Percentiles rank a stretch among this genome's conserved stretches.
These are phyloP conservation scores for Yoshiicerus persimilis DNA, from an alignment of 1,140 invertebrate genomes.

Conservation along the genomic window DNA sequence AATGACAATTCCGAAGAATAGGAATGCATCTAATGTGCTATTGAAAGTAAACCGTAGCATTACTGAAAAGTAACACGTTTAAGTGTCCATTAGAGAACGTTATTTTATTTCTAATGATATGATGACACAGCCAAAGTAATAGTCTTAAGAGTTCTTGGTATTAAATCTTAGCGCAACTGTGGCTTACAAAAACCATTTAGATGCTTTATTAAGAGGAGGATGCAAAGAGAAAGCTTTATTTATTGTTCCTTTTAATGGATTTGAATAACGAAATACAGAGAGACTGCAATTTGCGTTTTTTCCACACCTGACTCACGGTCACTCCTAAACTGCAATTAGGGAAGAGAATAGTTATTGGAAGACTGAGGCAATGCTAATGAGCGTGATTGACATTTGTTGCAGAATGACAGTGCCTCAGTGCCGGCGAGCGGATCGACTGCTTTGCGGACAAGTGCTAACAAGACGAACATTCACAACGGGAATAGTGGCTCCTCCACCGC, in stretches of 20 bases:
- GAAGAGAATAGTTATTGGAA: background rate
- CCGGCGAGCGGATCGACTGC: slow-evolving; percentile 44
- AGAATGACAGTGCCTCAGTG: slow-evolving; percentile 48
- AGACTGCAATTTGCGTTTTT: background rate
- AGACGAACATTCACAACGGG: slow-evolving; percentile 47
- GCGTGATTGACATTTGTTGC: background rate
- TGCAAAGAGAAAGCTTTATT: background rate
- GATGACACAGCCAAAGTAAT: background rate
- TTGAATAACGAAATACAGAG: background rate
- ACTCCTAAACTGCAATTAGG: background rate
- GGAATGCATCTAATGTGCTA: background rate
- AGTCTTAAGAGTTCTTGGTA: background rate
- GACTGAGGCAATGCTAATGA: background rate
- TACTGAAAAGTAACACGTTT: background rate
- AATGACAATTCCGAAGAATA: background rate
- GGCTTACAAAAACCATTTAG: background rate
- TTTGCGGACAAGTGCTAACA: slow-evolving; percentile 42
- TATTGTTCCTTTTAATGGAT: background rate
- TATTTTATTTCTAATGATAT: background rate
- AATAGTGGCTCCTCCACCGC: slow-evolving; percentile 34
- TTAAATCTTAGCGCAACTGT: no score
- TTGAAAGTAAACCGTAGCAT: background rate
- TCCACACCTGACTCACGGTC: background rate
- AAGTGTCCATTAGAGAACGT: background rate
- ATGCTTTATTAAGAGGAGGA: background rate